Conservation (phyloP, 2,888 invertebrate genomes). For the Platycnemis pennipes region DNA sequence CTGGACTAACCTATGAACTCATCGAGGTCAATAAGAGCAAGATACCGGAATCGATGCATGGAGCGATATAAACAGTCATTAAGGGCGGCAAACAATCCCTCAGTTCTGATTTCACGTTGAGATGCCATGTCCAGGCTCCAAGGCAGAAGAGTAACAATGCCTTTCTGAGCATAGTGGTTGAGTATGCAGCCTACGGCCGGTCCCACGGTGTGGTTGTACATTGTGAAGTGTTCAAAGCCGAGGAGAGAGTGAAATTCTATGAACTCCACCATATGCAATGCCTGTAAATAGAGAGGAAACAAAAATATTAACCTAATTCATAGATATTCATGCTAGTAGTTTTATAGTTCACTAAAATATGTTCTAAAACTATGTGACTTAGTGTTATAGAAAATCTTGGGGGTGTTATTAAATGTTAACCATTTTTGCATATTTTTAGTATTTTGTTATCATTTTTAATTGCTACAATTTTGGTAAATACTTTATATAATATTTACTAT, state of each 20-base stretch:
- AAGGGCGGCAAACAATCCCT: conserved; percentile 94
- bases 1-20: conserved; percentile 92
- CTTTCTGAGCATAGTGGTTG: conserved; percentile 84
- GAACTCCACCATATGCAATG: conserved; percentile 92
- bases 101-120: conserved; percentile 94
- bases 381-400: no score
- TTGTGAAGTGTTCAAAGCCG: conserved; percentile 92
- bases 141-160: conserved; percentile 87
- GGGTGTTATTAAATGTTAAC: no score
- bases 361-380: no score
- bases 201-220: conserved; percentile 95
- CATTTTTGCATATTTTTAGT: no score
- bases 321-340: no score
- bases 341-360: no score
- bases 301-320: neutral
- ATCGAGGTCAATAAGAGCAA: conserved; percentile 93
- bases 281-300: conserved; percentile 78
- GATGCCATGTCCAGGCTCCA: conserved; percentile 92
- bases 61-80: conserved; percentile 96
- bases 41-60: conserved; percentile 91
- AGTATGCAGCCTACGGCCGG: conserved; percentile 89
- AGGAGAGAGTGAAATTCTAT: conserved; percentile 91
- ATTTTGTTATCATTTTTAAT: no score
- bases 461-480: no score
- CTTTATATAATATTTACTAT: no score